phyloP scores from a whole-genome alignment of 1,140 invertebrate species.

The Aphelinus atriplicis region DNA sequence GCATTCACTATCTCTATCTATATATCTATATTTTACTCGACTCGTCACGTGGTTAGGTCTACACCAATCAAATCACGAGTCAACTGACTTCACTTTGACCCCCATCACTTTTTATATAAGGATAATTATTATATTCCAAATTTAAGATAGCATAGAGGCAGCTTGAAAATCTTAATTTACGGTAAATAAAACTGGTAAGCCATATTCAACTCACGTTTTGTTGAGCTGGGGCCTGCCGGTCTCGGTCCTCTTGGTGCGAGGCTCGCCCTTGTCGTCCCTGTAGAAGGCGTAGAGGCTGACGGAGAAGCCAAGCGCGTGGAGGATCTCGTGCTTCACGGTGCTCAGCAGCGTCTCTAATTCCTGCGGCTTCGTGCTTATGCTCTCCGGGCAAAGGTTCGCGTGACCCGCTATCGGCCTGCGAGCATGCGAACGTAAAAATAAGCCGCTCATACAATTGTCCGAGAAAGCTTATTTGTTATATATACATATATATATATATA shows the following conservation, averaged over 20 bases:
- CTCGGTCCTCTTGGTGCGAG: constrained; percentile 82
- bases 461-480: no score
- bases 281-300: constrained; percentile 95
- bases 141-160: no score
- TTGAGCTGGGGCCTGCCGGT: constrained; percentile 90
- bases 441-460: no score
- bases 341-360: constrained; percentile 93
- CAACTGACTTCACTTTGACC: no score
- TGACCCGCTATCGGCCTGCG: constrained; percentile 96
- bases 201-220: constrained; percentile 76
- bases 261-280: constrained; percentile 85
- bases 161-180: no score
- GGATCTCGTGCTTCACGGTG: constrained; percentile 98
- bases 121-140: no score
- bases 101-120: no score
- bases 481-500: no score
- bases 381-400: constrained; percentile 97
- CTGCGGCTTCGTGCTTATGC: constrained; percentile 91
- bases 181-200: background rate
- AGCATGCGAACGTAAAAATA: constrained; percentile 33
- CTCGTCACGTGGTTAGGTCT: no score
- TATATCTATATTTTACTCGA: no score
- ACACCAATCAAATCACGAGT: no score
- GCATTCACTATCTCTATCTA: no score
- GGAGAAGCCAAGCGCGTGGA: constrained; percentile 96